phyloP scores from a whole-genome alignment of 1,140 invertebrate genomes.

The Brachionus manjavacas region DNA sequence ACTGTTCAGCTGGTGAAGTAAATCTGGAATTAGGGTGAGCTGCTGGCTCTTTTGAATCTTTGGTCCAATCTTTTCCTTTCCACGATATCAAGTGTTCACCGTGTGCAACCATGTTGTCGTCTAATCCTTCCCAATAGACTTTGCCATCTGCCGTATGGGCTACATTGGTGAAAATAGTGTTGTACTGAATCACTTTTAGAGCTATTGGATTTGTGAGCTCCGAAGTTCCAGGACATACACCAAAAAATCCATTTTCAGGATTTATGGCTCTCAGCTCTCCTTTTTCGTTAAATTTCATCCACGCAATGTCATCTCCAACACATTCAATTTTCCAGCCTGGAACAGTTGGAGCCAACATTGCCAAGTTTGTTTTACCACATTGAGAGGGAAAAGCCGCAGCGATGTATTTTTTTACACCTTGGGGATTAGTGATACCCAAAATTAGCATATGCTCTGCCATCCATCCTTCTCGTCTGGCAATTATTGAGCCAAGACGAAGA shows the following conservation, averaged over 20 bases:
- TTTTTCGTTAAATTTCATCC: constrained; percentile 86
- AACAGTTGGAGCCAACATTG: constrained; percentile 88
- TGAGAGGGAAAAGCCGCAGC: constrained; percentile 96
- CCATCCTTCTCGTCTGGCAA: constrained; percentile 91
- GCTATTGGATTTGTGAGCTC: constrained; percentile 88
- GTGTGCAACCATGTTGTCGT: constrained; percentile 65
- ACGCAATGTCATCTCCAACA: constrained; percentile 61
- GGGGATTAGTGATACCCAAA: constrained; percentile 78
- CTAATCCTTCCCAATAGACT: constrained; percentile 87
- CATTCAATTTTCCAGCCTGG: constrained; percentile 77
- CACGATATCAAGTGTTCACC: constrained; percentile 48
- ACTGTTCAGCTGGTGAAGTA: constrained; percentile 84
- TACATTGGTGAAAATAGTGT: constrained; percentile 85
- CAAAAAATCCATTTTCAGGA: constrained; percentile 98
- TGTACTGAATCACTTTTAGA: constrained; percentile 84
- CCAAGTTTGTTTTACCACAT: constrained; percentile 97
- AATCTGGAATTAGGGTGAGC: constrained; percentile 70
- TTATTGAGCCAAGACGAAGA: constrained; percentile 85
- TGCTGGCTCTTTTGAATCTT: constrained; percentile 48
- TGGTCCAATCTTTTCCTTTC: constrained; percentile 49
- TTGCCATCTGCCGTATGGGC: constrained; percentile 85
- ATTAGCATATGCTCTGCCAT: constrained; percentile 98
- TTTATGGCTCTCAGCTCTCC: constrained; percentile 91
- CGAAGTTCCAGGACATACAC: constrained; percentile 93
- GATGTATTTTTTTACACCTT: constrained; percentile 82